Evolutionary conservation across 2,888 invertebrate genomes (phyloP), one percentile per base, ranked within the genome.

Genomic region (Bombyx huttoni): DNA sequence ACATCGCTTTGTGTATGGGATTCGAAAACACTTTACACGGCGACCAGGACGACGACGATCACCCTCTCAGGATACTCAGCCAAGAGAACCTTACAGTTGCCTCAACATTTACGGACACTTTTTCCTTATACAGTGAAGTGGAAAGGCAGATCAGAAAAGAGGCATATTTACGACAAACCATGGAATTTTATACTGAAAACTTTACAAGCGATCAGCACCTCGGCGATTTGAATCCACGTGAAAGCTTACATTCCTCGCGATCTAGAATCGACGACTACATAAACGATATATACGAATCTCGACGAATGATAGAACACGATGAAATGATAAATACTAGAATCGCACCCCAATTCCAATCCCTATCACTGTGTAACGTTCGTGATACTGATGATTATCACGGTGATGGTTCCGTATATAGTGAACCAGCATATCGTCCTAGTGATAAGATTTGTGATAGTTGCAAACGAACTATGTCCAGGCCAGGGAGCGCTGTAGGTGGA

Each of bases 61-160:
- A 97, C 89, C 97, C 97, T 0, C 83, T 97, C 50, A 90, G 96
- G 61, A 94, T 96, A 64, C 90, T 97, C 47, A 97, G 97, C 68
- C 95, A 96, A 82, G 96, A 97, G 86, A 96, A 96, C 79, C 89
- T 97, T 59, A 96, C 96, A 7, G 93, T 96, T 14, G 95, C 96
- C 8, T 96, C 97, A 40, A 96, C 96, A 48, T 97, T 97, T 68
- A 94, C 95, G 12, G 95, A 95, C 88, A 91, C 91, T 0, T 79
- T 91, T 71, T 91, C 91, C 1, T 82, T 91, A 52, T 91, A 91
- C 54, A 92, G 91, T 60, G 92, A 92, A 78, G 85, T 92, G 53
- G 92, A 93, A 73, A 81, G 92, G 55, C 90, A 92, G 70, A 87
- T 92, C 56, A 91, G 92, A 54, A 86, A 91, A 56, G 91, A 91